Evolutionary conservation across 2,113 vertebrate species (phyloP).

Genomic region (Campylomormyrus numenius): DNA sequence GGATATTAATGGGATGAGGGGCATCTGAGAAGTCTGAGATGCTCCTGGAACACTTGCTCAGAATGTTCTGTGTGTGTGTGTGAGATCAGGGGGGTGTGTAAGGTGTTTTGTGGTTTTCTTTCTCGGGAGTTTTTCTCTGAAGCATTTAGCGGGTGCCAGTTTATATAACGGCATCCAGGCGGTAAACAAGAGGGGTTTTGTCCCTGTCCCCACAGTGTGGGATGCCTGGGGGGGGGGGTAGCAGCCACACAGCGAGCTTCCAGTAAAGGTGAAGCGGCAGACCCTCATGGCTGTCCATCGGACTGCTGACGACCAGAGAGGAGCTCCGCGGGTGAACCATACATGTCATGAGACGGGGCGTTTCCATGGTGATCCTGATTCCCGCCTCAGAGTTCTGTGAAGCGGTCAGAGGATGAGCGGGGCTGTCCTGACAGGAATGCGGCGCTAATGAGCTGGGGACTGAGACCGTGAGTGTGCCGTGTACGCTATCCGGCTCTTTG

Average conservation of each 20-base stretch:
- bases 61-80: constrained; percentile 1
- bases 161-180: constrained; percentile 48
- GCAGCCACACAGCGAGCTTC: neutral
- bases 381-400: neutral
- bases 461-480: neutral
- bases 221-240: constrained; percentile 32
- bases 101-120: neutral
- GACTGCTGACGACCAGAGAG: neutral
- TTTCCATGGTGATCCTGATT: neutral
- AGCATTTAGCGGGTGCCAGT: constrained; percentile 43
- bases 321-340: neutral
- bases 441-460: neutral
- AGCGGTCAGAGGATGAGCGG: neutral
- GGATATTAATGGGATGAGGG: neutral
- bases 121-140: constrained; percentile 35
- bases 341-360: no score
- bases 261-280: neutral
- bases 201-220: constrained; percentile 42
- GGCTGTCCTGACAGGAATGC: neutral
- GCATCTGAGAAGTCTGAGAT: neutral
- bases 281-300: neutral
- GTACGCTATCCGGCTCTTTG: neutral
- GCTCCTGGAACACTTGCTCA: neutral
- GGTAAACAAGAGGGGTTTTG: constrained; percentile 57
- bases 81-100: neutral